Evolutionary conservation across 1,140 invertebrate genomes (phyloP), one percentile per base, ranked within the genome.

Genomic region (Ephestia elutella): DNA sequence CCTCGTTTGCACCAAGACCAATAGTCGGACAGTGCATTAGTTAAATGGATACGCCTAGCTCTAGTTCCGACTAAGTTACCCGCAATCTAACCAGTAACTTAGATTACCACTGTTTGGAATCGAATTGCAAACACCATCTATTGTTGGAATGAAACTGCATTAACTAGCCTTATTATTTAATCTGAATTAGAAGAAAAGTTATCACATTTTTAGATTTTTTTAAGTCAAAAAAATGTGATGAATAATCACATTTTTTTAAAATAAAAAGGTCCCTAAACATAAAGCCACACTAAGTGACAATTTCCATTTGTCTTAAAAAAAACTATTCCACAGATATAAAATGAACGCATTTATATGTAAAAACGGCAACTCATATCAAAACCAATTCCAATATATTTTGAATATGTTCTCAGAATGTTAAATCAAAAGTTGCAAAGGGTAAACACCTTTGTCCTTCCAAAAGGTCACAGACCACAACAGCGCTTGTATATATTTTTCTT

Each of bases 21-120:
- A 81, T 76, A 84, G 75, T 81, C 80, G 78, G 84, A 82, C 82
- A 81, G 78, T 75, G 79, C 82, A 85, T 85, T 85, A 87, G 79
- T 80, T 87, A 80, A 85, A 85, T 87, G 84, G 75, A 76, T 85
- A 78, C 77, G 71, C 76, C 74, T 75, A 80, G 72, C 73, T 73
- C 66, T 66, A 80, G 73, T 73, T 81, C 73, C 66, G 75, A 65
- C 73, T 70, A 83, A 87, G 78, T 87, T 83, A 68, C 70, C 73
- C 72, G 72, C 81, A 80, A 82, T 76, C 77, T 75, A 61, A 71
- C 62, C 71, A 73, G 70, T 70, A 78, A 86, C 80, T 86, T 83
- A 75, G 83, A 80, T 75, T 75, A 73, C 67, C 73, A 69, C 67
- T 80, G 66, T 81, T 78, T 74, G 73, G 62, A 77, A 75, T 79